phyloP scores from a whole-genome alignment of 1,140 invertebrate species.

The Brachionus rubens region DNA sequence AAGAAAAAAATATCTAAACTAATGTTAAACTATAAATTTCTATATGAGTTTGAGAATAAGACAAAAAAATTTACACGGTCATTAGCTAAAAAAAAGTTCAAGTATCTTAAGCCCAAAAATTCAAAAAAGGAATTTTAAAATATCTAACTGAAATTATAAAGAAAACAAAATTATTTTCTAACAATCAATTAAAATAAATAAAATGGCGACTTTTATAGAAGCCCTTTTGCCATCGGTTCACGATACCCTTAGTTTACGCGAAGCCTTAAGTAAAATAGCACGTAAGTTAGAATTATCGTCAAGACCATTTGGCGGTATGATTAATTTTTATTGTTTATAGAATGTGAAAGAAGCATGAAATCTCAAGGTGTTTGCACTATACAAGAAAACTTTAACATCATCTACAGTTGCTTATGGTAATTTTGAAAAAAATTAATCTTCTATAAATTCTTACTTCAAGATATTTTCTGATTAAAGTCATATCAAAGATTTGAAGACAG shows the following conservation, averaged over 20 bases:
- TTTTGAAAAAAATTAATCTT: too few relatives aligned
- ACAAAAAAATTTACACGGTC: too few relatives aligned
- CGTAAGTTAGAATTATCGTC: not conserved
- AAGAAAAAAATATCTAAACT: too few relatives aligned
- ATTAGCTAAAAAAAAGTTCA: too few relatives aligned
- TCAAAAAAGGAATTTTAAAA: too few relatives aligned
- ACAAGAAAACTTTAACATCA: constrained; percentile 10
- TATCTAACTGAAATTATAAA: too few relatives aligned
- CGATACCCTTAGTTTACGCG: constrained; percentile 34
- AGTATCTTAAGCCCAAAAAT: too few relatives aligned
- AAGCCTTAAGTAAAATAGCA: constrained; percentile 42
- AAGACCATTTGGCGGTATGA: not conserved
- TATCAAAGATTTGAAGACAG: constrained; percentile 24
- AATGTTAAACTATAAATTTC: too few relatives aligned
- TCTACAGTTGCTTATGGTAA: constrained; percentile 43
- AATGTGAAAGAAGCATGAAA: constrained; percentile 34
- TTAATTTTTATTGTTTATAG: not conserved
- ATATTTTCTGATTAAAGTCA: not conserved
- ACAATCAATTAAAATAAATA: not conserved
- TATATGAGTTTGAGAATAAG: too few relatives aligned
- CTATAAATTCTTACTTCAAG: not conserved
- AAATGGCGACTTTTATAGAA: constrained; percentile 43
- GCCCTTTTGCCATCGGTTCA: constrained; percentile 32
- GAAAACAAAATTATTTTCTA: not conserved
- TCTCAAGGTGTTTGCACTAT: constrained; percentile 14